Evolutionary conservation across 2,888 invertebrate genomes (phyloP), one percentile per base, ranked within the genome.

Genomic region (Tinea semifulvella): DNA sequence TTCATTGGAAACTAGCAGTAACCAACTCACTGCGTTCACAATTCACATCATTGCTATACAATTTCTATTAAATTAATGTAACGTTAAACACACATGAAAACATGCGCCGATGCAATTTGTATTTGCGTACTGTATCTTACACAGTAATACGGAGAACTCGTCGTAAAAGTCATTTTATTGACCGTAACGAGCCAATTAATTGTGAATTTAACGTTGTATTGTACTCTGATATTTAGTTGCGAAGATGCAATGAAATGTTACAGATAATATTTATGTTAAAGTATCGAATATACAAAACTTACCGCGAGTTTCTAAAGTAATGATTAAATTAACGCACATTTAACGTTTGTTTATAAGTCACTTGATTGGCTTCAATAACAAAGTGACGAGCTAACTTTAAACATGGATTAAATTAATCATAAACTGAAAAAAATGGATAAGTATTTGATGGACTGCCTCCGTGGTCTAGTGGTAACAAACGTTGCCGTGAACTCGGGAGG

Each of bases 1-100:
- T 75, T 73, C 75, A 74, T 69, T 69, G 72, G 61, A 67, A 73
- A 68, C 73, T 68, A 68, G 64, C 67, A 56, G 66, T 63, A 65
- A 61, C 61, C 60, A 58, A 50, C 58, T 58, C 54, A 52, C 58
- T 59, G 56, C 57, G 50, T 55, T 60, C 52, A 58, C 66, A 59
- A 72, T 70, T 67, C 66, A 65, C 63, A 64, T 58, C 56, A 68
- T 66, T 63, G 61, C 47, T 44, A 47, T 35, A 18, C 19, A 17
- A 18, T 56, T 62, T 60, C 53, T 60, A 63, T 63, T 66, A 68
- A 62, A 66, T 65, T 60, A 64, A 63, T 56, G 62, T 62, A 63
- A 67, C 61, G 60, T 55, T 63, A 63, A 68, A 63, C 70, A 68
- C 53, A 56, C 61, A 49, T 49, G 53, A 53, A 36, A 7, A 20